Evolutionary conservation across 37 sponge, comb jelly and placozoan genomes (phyloP).

Genomic region (Chondrosia reniformis): DNA sequence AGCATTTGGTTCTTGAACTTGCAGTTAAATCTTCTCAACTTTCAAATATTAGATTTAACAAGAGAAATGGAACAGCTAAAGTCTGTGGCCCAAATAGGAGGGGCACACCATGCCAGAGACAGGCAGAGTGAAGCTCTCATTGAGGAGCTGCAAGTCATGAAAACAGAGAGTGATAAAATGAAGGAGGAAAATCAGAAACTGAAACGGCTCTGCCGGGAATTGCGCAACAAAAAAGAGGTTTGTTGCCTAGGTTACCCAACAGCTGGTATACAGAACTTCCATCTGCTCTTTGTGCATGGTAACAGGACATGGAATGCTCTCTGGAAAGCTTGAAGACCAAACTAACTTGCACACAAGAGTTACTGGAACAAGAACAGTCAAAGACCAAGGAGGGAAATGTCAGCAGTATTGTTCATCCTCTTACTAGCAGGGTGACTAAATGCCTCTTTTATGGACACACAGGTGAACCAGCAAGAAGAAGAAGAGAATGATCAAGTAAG

Average conservation of each 20-base stretch:
- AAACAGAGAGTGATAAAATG: slow-evolving; percentile 45
- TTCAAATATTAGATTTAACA: no score
- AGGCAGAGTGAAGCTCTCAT: slow-evolving; percentile 6
- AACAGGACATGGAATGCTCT: neutral
- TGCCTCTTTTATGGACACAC: no score
- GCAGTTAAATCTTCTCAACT: no score
- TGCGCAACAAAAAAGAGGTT: neutral
- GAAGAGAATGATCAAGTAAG: no score
- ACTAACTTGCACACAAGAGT: neutral
- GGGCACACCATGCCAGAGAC: no score
- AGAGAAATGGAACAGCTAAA: no score
- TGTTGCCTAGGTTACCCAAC: neutral
- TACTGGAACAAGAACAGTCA: neutral
- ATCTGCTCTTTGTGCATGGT: neutral
- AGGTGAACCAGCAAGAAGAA: no score
- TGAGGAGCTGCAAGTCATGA: slow-evolving; percentile 58
- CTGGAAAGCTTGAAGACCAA: slow-evolving; percentile 6
- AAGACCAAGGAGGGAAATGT: neutral
- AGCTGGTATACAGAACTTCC: neutral
- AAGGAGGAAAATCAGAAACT: neutral
- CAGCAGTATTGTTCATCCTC: no score
- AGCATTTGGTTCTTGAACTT: no score
- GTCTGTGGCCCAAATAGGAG: no score
- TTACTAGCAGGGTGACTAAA: no score
- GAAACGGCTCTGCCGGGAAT: neutral